Evolutionary conservation across 2,797 vertebrate genomes (phyloP), one percentile per base, ranked within the genome.

Genomic region (Falco concolor): DNA sequence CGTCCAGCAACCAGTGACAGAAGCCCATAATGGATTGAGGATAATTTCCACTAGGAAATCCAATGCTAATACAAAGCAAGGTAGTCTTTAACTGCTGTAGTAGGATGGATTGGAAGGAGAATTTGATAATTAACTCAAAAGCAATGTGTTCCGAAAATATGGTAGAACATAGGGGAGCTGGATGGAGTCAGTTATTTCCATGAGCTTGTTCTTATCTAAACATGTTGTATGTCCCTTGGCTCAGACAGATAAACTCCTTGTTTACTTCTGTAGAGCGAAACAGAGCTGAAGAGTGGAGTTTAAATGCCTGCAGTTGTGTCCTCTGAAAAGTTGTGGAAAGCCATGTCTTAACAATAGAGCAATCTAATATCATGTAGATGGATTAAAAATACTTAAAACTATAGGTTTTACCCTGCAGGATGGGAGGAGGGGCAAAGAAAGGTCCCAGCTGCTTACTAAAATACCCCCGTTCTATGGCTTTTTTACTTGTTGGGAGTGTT

Each of bases 1-100:
- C 30, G 64, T 91, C 38, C 97, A 98, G 53, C 97, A 97, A 9
- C 89, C 98, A 24, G 83, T 87, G 44, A 23, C 96, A 3, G 97
- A 98, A 47, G 30, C 54, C 67, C 96, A 97, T 61, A 98, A 97
- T 8, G 98, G 98, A 32, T 69, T 97, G 65, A 87, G 97, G 72
- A 65, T 96, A 40, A 80, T 98, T 95, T 98, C 98, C 93, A 96
- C 98, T 9, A 97, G 98, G 87, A 99, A 99, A 97, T 74, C 97
- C 23, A 96, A 63, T 6, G 49, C 96, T 75, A 95, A 11, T 47
- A 34, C 97, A 54, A 98, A 98, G 61, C 98, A 97, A 98, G 98
- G 99, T 99, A 97, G 42, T 93, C 70, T 13, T 13, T 56, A 18
- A 4, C 15, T 24, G 34, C 65, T 81, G 30, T 25, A 59, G 28